phyloP scores from a whole-genome alignment of 2,113 vertebrate genomes.

The Apaloderma vittatum region DNA sequence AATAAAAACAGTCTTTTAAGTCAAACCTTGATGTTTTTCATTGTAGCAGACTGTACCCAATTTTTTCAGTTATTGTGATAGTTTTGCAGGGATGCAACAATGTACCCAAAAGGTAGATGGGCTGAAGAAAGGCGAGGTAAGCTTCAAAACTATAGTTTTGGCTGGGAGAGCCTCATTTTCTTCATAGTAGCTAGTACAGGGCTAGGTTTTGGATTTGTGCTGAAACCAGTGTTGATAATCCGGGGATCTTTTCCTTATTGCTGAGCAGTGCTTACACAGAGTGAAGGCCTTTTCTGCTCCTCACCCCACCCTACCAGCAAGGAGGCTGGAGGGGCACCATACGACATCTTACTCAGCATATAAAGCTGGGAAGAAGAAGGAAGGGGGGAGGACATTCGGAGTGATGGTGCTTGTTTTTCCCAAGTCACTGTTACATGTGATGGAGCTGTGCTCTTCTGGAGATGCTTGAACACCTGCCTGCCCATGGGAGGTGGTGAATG shows the following conservation, averaged over 20 bases:
- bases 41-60: neutral
- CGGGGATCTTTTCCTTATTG: neutral
- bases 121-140: neutral
- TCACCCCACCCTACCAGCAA: neutral
- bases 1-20: neutral
- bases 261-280: neutral
- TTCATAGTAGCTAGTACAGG: neutral
- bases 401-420: neutral
- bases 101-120: neutral
- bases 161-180: neutral
- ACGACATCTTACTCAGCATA: neutral
- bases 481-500: rapidly evolving
- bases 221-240: neutral
- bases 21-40: neutral
- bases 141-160: neutral
- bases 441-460: neutral
- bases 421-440: rapidly evolving
- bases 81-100: neutral
- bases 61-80: neutral
- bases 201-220: neutral
- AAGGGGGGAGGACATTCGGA: rapidly evolving
- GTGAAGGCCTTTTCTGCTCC: neutral
- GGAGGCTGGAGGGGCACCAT: no score
- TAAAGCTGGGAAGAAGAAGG: neutral
- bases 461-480: neutral